Percentiles rank a stretch among this genome's conserved stretches.
These are phyloP conservation scores for Chamaedrilus cognettii DNA, from an alignment of 2,888 invertebrate species.

Conservation along the genomic window DNA sequence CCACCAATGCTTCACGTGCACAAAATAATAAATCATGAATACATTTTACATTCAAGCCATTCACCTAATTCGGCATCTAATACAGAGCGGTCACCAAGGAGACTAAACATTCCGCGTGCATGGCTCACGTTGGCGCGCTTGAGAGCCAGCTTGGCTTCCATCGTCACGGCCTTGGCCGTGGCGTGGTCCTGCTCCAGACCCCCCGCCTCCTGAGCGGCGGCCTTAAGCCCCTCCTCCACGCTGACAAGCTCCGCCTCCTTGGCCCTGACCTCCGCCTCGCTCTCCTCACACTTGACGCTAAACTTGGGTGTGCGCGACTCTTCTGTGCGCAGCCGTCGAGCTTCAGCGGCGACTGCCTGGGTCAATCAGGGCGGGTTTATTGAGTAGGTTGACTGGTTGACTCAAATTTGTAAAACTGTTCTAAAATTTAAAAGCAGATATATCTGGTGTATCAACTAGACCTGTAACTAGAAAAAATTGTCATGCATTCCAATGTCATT, in stretches of 20 bases:
- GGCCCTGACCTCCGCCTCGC: conserved; percentile 49
- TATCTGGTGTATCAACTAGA: too few species aligned
- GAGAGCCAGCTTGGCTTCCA: conserved; percentile 43
- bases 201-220: conserved; percentile 43
- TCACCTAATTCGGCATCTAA: too few species aligned
- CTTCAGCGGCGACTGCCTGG: background rate
- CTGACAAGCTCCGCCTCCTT: conserved; percentile 39
- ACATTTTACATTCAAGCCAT: too few species aligned
- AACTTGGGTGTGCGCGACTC: conserved; percentile 46
- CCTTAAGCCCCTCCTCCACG: conserved; percentile 41
- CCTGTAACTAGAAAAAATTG: too few species aligned
- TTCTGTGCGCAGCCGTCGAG: background rate
- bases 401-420: background rate
- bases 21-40: too few species aligned
- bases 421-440: too few species aligned
- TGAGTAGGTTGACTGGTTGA: background rate
- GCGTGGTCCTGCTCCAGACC: conserved; percentile 43
- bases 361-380: background rate
- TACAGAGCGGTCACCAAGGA: too few species aligned
- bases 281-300: conserved; percentile 48
- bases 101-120: too few species aligned
- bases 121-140: conserved; percentile 43
- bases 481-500: background rate
- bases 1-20: too few species aligned
- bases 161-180: conserved; percentile 38